These are phyloP conservation scores for Peromyscus melanophrys DNA, from an alignment of 2,797 vertebrate species.

Conservation along the genomic window DNA sequence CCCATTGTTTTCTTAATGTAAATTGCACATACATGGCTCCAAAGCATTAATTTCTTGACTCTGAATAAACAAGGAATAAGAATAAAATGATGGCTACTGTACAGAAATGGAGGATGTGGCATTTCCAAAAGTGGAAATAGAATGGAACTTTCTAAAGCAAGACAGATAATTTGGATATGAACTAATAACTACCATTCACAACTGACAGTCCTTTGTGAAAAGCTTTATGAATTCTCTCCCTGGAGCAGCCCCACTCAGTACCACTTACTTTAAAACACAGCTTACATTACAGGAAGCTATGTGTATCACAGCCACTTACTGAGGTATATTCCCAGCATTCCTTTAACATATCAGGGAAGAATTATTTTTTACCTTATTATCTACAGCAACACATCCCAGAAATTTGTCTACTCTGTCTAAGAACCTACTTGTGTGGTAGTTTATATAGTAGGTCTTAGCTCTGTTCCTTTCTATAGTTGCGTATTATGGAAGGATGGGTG, in stretches of 20 bases:
- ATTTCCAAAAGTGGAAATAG: background rate
- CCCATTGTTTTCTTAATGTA: background rate
- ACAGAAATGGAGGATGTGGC: background rate
- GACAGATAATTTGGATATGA: conserved; percentile 49
- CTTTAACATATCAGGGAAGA: background rate
- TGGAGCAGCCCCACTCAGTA: background rate
- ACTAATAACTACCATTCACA: conserved; percentile 51
- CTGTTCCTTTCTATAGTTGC: background rate
- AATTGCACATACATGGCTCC: background rate
- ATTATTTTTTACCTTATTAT: conserved; percentile 17
- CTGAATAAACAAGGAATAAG: background rate
- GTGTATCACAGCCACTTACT: conserved; percentile 22
- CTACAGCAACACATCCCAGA: background rate
- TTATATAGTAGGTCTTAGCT: background rate
- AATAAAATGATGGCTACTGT: background rate
- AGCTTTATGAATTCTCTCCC: conserved; percentile 41
- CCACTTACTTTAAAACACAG: conserved; percentile 54
- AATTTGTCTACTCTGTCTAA: conserved; percentile 22
- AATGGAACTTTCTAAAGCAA: background rate
- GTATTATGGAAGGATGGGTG: background rate
- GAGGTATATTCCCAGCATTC: background rate
- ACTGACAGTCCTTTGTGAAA: conserved; percentile 41
- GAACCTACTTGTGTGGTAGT: background rate
- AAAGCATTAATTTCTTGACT: conserved; percentile 11
- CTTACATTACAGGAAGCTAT: conserved; percentile 22